Evolutionary conservation across 2,888 invertebrate species (phyloP).

Genomic region (Caenorhabditis angaria): DNA sequence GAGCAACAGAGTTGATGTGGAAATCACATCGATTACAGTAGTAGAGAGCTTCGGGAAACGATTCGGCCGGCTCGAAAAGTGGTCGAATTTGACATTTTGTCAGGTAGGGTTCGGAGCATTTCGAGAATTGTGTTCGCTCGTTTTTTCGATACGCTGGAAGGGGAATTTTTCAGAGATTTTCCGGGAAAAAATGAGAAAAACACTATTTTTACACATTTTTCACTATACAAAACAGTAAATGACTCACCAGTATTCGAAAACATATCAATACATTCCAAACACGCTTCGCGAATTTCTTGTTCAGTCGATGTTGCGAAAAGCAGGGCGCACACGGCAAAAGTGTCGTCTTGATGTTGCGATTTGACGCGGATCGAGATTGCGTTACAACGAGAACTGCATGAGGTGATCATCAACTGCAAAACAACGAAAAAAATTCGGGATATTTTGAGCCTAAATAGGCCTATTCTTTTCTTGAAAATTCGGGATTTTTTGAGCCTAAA

Average conservation of each 20-base stretch:
- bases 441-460: too few relatives aligned
- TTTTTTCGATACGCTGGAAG: conserved; percentile 8
- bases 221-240: not conserved
- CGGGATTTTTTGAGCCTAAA: too few relatives aligned
- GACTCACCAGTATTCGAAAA: conserved; percentile 10
- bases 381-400: conserved; percentile 12
- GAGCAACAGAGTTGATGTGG: conserved; percentile 39
- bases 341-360: conserved; percentile 13
- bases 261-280: conserved; percentile 14
- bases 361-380: conserved; percentile 21
- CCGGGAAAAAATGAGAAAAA: not conserved
- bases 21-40: conserved; percentile 47
- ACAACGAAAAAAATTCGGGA: not conserved
- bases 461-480: too few relatives aligned
- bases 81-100: conserved; percentile 10
- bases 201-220: not conserved
- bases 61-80: conserved; percentile 12
- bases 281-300: conserved; percentile 16
- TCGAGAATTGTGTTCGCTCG: conserved; percentile 15
- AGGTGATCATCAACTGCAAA: conserved; percentile 21
- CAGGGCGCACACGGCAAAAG: conserved; percentile 7
- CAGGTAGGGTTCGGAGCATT: conserved; percentile 15
- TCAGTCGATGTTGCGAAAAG: conserved; percentile 8
- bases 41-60: conserved; percentile 48
- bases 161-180: too few relatives aligned